phyloP scores from a whole-genome alignment of 2,113 vertebrate genomes.

The Spermophilus dauricus region DNA sequence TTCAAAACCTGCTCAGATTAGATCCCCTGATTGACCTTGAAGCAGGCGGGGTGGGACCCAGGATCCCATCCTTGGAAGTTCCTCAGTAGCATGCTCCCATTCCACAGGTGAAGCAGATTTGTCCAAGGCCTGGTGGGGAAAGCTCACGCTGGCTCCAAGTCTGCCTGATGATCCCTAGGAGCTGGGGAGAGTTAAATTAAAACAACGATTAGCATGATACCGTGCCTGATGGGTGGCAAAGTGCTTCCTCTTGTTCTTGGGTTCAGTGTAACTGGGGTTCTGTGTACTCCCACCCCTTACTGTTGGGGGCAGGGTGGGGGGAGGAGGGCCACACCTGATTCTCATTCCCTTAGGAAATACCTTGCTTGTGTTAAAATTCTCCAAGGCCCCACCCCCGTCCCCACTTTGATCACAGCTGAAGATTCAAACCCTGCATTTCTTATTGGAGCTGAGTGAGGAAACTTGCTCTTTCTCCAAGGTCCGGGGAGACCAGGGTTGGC shows the following conservation, averaged over 20 bases:
- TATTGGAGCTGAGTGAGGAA: too few relatives aligned
- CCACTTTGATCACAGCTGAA: conserved; percentile 52
- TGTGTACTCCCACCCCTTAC: background rate
- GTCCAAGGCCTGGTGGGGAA: background rate
- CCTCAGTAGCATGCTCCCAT: fast-evolving
- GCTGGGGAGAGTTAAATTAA: conserved; percentile 35
- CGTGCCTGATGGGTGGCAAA: background rate
- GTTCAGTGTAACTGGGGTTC: background rate
- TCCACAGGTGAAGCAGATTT: background rate
- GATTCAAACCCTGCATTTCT: background rate
- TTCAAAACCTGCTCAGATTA: background rate
- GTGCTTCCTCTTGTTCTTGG: conserved; percentile 14
- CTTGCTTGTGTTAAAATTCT: conserved; percentile 41
- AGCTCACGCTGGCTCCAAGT: background rate
- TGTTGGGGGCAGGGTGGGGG: background rate
- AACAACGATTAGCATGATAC: background rate
- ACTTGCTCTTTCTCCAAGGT: background rate
- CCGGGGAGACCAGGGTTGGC: fast-evolving
- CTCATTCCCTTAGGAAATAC: conserved; percentile 48
- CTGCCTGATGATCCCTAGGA: background rate
- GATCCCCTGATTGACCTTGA: background rate
- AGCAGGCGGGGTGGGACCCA: background rate
- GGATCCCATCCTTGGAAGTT: background rate
- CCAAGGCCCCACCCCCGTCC: background rate
- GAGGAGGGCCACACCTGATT: conserved; percentile 41